Conservation (phyloP, 1,140 invertebrate genomes). For the Thereuonema tuberculata region DNA sequence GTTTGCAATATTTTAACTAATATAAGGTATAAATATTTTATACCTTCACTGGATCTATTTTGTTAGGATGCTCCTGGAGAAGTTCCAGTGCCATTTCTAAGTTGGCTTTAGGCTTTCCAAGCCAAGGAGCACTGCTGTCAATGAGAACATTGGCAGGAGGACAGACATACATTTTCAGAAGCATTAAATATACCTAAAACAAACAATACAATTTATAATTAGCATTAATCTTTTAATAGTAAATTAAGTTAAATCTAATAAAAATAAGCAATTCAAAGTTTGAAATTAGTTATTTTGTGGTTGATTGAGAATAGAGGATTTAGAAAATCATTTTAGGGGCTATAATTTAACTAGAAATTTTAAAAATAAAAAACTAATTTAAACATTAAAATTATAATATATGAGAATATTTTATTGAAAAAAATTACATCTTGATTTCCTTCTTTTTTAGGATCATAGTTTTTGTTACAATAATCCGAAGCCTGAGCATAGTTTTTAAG, state of each 20-base stretch:
- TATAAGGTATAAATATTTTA: conserved; percentile 14
- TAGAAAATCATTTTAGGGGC: no score
- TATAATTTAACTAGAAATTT: no score
- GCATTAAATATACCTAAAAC: conserved; percentile 40
- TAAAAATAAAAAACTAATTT: no score
- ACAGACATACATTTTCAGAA: conserved; percentile 41
- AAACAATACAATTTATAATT: conserved; percentile 4
- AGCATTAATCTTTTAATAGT: neutral
- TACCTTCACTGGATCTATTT: conserved; percentile 62
- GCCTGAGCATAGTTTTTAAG: conserved; percentile 66
- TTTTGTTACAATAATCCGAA: conserved; percentile 62
- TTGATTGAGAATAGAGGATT: no score
- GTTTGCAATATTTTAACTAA: no score
- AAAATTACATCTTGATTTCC: conserved; percentile 30
- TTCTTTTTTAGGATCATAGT: conserved; percentile 37
- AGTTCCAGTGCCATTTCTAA: conserved; percentile 59
- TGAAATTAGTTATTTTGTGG: no score
- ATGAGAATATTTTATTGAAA: no score
- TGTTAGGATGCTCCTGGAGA: conserved; percentile 62
- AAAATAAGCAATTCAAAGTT: no score
- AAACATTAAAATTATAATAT: no score
- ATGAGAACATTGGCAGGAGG: conserved; percentile 39
- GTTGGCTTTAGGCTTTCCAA: conserved; percentile 46
- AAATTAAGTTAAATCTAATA: no score
- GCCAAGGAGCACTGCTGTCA: conserved; percentile 28